Evolutionary conservation across 2,113 vertebrate genomes (phyloP), one percentile per base, ranked within the genome.

Genomic region (Megaceryle maxima): DNA sequence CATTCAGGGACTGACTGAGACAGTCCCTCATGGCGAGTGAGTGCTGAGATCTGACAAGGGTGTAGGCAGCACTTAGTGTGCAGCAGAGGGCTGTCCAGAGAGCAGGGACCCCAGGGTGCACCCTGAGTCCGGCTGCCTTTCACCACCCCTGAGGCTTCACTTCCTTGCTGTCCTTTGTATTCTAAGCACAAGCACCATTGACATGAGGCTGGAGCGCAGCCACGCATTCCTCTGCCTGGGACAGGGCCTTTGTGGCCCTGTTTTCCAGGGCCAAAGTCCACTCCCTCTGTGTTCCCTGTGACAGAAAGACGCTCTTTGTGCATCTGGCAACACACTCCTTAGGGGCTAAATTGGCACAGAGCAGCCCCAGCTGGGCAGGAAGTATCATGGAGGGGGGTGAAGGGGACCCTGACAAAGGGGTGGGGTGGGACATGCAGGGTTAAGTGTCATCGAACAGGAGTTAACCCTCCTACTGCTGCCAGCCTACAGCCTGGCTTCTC

Each of bases 361-460:
- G 95, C 97, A 97, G 97, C 97, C 97, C 98, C 98, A 98, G 98
- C 98, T 98, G 98, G 98, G 98, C 98, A 98, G 98, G 98, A 98
- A 98, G 98, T 84, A 57, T 95, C 96, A 83, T 91, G 91, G 95
- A 94, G 95, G 97, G 96, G 97, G 87, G 68, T 0, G 92, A 94
- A 91, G 95, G 97, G 87, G 92, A 62, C 88, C 83, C 83, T 96
- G 92, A 90, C 90, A 92, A 93, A 94, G 80, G 59, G 0, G 15
- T 80, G 57, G 88, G 72, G 59, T 93, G 95, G 96, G 77, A 94
- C 72, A 62, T 7, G 60, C 87, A 97, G 97, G 97, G 97, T 97
- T 96, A 97, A 97, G 82, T 90, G 83, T 88, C 91, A 62, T 78
- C 6, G 5, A 16, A 74, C 29, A 60, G 78, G 51, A 56, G 0